Base-by-base conservation (phyloP, 2,113 vertebrate species). In the Ranitomeya variabilis region DNA sequence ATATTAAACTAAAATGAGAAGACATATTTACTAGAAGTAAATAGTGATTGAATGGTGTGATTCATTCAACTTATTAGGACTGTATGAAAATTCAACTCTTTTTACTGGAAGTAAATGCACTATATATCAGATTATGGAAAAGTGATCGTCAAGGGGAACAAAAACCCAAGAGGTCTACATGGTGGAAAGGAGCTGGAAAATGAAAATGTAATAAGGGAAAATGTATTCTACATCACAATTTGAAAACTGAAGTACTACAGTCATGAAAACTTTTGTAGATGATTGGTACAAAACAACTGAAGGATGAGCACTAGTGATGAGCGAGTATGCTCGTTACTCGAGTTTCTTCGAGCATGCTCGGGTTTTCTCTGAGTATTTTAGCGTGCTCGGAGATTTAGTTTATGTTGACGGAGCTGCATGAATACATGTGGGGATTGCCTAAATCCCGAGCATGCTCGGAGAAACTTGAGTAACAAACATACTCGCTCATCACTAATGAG, bases 31-130 rank as follows among this genome's bases (percentile, higher is more conserved):
- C 79, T 45, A 79, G 73, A 87, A 87, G 81, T 87, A 82, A 82
- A 60, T 26, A 83, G 23, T 88, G 80, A 88, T 83, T 83, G 79
- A 88, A n/a, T 83, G 77, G 54, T 15, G 23, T 83, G 67, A 82
- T 82, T 88, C 64, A 88, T 76, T 62, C 67, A 60, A 6, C 64
- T 87, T 73, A 87, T 81, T 51, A 60, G 66, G 54, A 19, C 19
- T 15, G 78, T 15, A 81, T 62, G 79, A 60, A 81, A 81, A 81
- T 62, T 13, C 37, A 55, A 37, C 0, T 4, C 2, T 62, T 21
- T 37, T 57, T 60, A 81, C 21, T 57, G 21, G 19, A 79, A 60
- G 59, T 15, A 80, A 37, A 81, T 62, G n/a, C 78, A 54, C 10
- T 60, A 60, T 18, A 26, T 26, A 2, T 18, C 57, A 79, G 51